Evolutionary conservation across 2,797 vertebrate genomes (phyloP), one percentile per base, ranked within the genome.

Genomic region (Poecile montanus): DNA sequence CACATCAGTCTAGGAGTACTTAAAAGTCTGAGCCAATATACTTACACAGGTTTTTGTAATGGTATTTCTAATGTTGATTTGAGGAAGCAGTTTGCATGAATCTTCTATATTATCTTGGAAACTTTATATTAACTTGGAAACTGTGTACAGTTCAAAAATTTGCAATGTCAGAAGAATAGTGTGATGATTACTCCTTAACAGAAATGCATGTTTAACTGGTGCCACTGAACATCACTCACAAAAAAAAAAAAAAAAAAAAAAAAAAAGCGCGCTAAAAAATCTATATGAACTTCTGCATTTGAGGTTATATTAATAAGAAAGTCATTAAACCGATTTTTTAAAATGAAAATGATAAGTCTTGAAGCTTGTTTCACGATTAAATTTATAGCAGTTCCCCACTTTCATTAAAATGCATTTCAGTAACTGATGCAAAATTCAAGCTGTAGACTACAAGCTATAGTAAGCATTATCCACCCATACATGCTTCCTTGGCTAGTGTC

Each of bases 231-330:
- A 96, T 91, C 97, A 87, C 78, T 79, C 73, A 93, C 45, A 38
- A 25, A 34, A 32, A 58, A n/a, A 53, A 70, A 44, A 20, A 34
- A 48, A 42, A 81, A 91, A 91, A 89, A 25, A 5, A 20, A 34
- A 48, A 42, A 81, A 91, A 91, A 89, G 22, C 5, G 30, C n/a
- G 21, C 61, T 73, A 82, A 67, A 72, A 88, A 74, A 79, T 86
- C 79, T 93, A 40, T 32, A 94, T 54, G 13, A 97, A 97, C 86
- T 94, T 91, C 87, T 77, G 85, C 81, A 86, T 85, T 96, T 93
- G 88, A 96, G 81, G 80, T 91, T 91, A 93, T 93, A 96, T 95
- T 96, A 95, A 96, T 93, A 95, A 29, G 54, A 84, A 85, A 89
- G 65, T 91, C 67, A 91, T 93, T 96, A 93, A 81, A 96, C 62